phyloP scores from a whole-genome alignment of 2,888 invertebrate species.

The Rutpela maculata region DNA sequence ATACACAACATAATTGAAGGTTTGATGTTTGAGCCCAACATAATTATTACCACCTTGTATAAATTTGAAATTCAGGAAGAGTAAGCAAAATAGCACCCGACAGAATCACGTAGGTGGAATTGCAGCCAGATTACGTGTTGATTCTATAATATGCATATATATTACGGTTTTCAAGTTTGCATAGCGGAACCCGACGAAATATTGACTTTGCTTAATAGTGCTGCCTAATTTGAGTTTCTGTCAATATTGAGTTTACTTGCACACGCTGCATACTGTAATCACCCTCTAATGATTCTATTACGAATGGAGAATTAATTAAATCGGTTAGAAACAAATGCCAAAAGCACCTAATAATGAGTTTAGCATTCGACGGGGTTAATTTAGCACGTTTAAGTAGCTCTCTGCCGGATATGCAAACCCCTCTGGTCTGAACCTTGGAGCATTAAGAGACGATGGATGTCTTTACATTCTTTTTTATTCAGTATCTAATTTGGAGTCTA shows the following conservation, averaged over 20 bases:
- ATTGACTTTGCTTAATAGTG: slow-evolving; percentile 46
- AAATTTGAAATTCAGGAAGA: slow-evolving; percentile 23
- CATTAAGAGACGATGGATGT: neutral
- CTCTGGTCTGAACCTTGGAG: slow-evolving; percentile 4
- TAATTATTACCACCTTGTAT: neutral
- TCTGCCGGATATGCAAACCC: slow-evolving; percentile 18
- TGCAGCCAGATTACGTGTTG: slow-evolving; percentile 53
- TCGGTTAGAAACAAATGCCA: slow-evolving; percentile 32
- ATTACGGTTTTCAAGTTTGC: slow-evolving; percentile 33
- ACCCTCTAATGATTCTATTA: slow-evolving; percentile 39
- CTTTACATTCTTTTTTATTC: neutral
- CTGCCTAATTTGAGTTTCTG: slow-evolving; percentile 44
- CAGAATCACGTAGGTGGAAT: slow-evolving; percentile 26
- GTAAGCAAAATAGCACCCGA: slow-evolving; percentile 20
- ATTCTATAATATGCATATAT: slow-evolving; percentile 54
- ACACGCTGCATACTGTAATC: slow-evolving; percentile 43
- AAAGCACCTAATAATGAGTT: slow-evolving; percentile 34
- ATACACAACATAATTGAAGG: no score
- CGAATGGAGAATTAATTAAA: slow-evolving; percentile 41
- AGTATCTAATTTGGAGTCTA: neutral
- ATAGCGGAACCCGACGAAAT: slow-evolving; percentile 32
- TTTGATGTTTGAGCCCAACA: neutral
- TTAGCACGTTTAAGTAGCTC: neutral
- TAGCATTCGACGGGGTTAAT: slow-evolving; percentile 17
- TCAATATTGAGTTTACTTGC: slow-evolving; percentile 46